Evolutionary conservation across 2,113 vertebrate genomes (phyloP), one percentile per base, ranked within the genome.

Genomic region (Vombatus ursinus): DNA sequence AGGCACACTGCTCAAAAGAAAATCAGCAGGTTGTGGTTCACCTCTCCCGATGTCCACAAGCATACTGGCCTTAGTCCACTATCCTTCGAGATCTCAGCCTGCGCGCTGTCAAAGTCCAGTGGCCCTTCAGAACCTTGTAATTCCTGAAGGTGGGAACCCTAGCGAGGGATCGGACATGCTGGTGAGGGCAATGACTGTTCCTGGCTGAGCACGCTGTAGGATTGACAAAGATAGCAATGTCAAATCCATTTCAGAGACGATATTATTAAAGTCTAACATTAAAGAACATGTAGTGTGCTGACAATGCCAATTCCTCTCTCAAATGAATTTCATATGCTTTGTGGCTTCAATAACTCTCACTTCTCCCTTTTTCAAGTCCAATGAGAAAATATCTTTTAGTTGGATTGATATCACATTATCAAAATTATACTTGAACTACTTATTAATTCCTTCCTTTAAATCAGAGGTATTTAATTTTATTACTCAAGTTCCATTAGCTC

Each of bases 261-360:
- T 99, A 92, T 99, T 99, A 24, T 99, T 99, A 8, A 99, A 28
- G 92, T 99, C 99, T 61, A 98, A 0, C 26, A 99, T 99, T 96
- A 50, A 99, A 97, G 50, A 99, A 50, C 28, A 99, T 97, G 94
- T 98, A 99, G 1, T 99, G 95, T 12, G 97, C 96, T 1, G 97
- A 96, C 98, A 99, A 96, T 0, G 98, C 97, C 26, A 10, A 94
- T 97, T 16, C 96, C 98, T 96, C 97, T 98, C 95, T 99, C 99
- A 50, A 97, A 97, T 4, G 44, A 47, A 49, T 90, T 28, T 50
- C 89, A 28, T 47, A 25, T 90, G 16, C 89, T 28, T 52, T 47
- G 44, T 49, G 8, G 44, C 25, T 50, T 48, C 16, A 47, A 23
- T 47, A 44, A 89, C 44, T 89, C 44, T 89, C 7, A 48, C 48